phyloP scores from a whole-genome alignment of 2,113 vertebrate species.

The Syngnathus floridae region DNA sequence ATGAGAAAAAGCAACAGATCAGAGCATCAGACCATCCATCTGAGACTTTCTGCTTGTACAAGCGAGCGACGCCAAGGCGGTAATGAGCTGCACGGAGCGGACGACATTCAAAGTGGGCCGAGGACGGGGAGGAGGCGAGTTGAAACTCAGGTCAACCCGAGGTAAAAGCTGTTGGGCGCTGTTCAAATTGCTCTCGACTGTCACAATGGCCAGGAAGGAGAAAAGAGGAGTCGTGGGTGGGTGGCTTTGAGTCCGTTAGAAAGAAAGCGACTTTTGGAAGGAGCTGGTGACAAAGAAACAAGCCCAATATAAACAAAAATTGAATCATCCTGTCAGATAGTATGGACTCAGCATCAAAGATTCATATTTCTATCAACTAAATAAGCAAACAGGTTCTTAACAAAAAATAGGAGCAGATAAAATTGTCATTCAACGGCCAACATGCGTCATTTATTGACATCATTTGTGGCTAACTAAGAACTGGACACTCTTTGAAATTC shows the following conservation, averaged over 20 bases:
- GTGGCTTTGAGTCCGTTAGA: conserved; percentile 9
- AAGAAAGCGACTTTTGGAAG: conserved; percentile 25
- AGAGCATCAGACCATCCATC: conserved; percentile 9
- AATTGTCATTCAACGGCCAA: too few relatives aligned
- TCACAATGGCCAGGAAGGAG: conserved; percentile 52
- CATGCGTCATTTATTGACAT: too few relatives aligned
- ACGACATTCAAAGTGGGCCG: conserved; percentile 21
- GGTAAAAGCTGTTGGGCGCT: conserved; percentile 59
- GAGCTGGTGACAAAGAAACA: not conserved
- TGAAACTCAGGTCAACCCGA: conserved; percentile 58
- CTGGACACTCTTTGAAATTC: too few relatives aligned
- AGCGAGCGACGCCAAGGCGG: conserved; percentile 9
- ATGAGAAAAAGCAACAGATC: not conserved
- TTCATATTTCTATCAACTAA: not conserved
- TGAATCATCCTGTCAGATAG: not conserved
- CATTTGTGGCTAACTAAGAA: too few relatives aligned
- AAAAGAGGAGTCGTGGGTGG: conserved; percentile 13
- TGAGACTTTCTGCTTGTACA: conserved; percentile 12
- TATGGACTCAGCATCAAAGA: not conserved
- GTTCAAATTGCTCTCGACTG: conserved; percentile 28
- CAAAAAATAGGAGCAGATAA: conserved; percentile 18
- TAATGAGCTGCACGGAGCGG: conserved; percentile 39
- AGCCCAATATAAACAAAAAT: too few relatives aligned
- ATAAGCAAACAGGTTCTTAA: not conserved
- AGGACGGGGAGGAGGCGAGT: conserved; percentile 12